Conservation (phyloP, 2,113 vertebrate species). For the Carassius gibelio region DNA sequence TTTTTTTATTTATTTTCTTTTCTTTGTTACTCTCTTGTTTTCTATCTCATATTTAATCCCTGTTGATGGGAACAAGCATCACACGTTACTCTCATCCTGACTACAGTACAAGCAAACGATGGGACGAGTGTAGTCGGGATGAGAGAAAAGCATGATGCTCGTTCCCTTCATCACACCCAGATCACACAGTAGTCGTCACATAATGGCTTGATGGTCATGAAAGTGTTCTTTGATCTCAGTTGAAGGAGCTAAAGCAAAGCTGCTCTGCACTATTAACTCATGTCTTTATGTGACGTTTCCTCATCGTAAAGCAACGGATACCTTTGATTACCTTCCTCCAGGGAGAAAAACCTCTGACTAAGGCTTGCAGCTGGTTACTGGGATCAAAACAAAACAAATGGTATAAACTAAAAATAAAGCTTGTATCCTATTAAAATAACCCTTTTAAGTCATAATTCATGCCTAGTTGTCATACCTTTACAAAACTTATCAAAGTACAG, state of each 20-base stretch:
- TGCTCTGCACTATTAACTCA: slow-evolving; percentile 18
- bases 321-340: slow-evolving; percentile 11
- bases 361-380: not conserved
- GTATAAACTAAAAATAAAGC: not conserved
- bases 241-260: slow-evolving; percentile 10
- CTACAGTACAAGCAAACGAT: not conserved
- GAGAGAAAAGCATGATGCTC: not conserved
- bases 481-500: not conserved
- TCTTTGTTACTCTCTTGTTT: not conserved
- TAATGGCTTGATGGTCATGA: slow-evolving; percentile 19
- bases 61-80: not conserved
- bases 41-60: not conserved
- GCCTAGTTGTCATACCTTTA: not conserved
- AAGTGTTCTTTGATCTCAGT: slow-evolving; percentile 41
- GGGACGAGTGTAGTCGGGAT: not conserved
- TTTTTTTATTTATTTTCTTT: not conserved
- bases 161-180: not conserved
- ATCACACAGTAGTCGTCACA: not conserved
- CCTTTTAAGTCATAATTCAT: not conserved
- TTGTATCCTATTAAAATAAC: not conserved
- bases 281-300: slow-evolving; percentile 32
- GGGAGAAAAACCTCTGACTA: slow-evolving; percentile 1
- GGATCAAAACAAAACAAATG: slow-evolving; percentile 2
- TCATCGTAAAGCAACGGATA: slow-evolving; percentile 33
- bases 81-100: not conserved